Evolutionary conservation across 2,797 vertebrate species (phyloP), one percentile per base, ranked within the genome.

Genomic region (Pangasius djambal): DNA sequence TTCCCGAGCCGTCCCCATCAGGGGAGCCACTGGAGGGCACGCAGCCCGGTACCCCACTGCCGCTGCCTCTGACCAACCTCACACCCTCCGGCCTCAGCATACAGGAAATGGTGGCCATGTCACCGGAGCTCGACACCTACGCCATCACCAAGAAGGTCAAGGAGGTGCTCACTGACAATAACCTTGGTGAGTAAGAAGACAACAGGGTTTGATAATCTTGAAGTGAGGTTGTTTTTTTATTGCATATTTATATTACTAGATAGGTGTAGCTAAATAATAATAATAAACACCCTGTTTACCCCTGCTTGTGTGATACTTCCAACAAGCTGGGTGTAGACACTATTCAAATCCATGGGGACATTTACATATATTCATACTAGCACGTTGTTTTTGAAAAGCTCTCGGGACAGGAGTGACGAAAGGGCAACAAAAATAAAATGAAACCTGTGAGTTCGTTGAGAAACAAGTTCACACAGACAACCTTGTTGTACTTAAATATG

Each of bases 121-220:
- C 97, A 48, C 95, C 97, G 0, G 97, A 98, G 94, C 95, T 98
- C 92, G 97, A 98, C 92, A 98, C 97, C 1, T 98, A 98, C 0
- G 96, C 96, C 93, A 98, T 98, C 92, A 98, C 97, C 34, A 98
- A 98, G 95, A 97, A 97, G 93, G 97, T 98, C 89, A 98, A 98
- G 91, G 97, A 98, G 90, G 97, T 98, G 93, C 95, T 98, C 88
- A 98, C 97, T 0, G 97, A 98, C 94, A 98, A 98, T 94, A 98
- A 98, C 93, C 96, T 98, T 0, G 97, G 97, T 98, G 94, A 93
- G 95, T 95, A 50, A 25, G 28, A 67, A 22, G 10, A 5, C 18
- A 20, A 6, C 4, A 31, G 25, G 13, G 28, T 79, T 20, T 83
- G 18, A 50, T 18, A 10, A 79, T 79, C n/a, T 22, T 75, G 12